A percentile compares a stretch with the other conserved stretches of the same genome.
These are phyloP conservation scores for Anodontia alba DNA, from an alignment of 2,888 invertebrate species.

Conservation along the genomic window DNA sequence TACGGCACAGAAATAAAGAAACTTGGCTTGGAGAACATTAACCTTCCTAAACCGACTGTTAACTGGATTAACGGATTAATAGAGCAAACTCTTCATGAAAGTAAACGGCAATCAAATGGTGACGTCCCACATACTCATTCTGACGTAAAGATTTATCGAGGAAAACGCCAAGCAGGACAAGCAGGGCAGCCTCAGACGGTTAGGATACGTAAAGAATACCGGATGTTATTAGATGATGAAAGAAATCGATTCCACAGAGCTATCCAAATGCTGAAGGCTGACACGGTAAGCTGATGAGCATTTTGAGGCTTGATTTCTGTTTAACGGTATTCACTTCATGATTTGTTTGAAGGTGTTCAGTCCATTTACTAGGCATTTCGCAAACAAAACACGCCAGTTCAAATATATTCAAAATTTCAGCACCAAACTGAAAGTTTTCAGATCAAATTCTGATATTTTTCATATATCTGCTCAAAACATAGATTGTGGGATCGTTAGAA, in stretches of 20 bases:
- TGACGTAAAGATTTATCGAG: background rate
- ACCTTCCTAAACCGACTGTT: background rate
- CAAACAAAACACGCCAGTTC: too few relatives aligned
- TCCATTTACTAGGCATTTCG: too few relatives aligned
- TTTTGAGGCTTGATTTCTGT: too few relatives aligned
- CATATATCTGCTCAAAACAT: too few relatives aligned
- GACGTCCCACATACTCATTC: background rate
- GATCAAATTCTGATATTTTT: too few relatives aligned
- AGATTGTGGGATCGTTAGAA: too few relatives aligned
- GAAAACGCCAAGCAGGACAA: background rate
- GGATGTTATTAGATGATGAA: conserved; percentile 62
- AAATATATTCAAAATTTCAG: too few relatives aligned
- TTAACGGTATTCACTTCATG: too few relatives aligned
- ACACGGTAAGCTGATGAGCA: conserved; percentile 62
- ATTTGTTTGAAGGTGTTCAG: too few relatives aligned
- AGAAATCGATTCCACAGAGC: conserved; percentile 65
- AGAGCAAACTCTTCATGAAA: background rate
- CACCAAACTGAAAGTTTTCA: too few relatives aligned
- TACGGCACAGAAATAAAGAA: background rate
- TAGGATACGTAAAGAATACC: conserved; percentile 68
- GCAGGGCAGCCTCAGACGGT: background rate
- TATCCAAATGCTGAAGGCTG: conserved; percentile 66
- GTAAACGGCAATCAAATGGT: background rate
- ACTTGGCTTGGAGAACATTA: background rate
- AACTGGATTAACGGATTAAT: background rate